These are phyloP conservation scores for Pelmatolapia mariae DNA, from an alignment of 2,113 vertebrate species.

Conservation along the genomic window DNA sequence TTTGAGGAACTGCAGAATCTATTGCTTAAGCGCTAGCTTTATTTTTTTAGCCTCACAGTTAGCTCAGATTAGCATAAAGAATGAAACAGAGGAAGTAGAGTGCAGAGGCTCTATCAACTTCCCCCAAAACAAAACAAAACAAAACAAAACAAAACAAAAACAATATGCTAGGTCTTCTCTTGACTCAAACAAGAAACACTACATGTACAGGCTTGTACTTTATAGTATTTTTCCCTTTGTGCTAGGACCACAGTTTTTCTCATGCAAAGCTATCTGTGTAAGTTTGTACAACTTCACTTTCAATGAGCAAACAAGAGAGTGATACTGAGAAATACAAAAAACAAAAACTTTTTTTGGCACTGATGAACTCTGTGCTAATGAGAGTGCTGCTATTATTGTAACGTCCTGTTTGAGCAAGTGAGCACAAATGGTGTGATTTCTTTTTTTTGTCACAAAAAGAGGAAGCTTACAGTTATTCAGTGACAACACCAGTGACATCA, in stretches of 20 bases:
- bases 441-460: conserved; percentile 8
- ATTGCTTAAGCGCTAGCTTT: background rate
- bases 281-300: background rate
- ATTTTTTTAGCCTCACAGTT: background rate
- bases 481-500: conserved; percentile 61
- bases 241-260: background rate
- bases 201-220: background rate
- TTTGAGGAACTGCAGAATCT: background rate
- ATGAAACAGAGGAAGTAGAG: background rate
- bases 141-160: background rate
- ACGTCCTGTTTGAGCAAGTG: conserved; percentile 7
- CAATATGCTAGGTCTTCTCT: background rate
- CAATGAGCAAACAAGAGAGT: background rate
- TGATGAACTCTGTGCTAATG: background rate
- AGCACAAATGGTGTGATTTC: conserved; percentile 9
- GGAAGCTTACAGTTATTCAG: conserved; percentile 32
- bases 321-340: background rate
- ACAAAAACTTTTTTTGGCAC: background rate
- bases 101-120: background rate
- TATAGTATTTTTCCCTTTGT: background rate
- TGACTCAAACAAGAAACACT: background rate
- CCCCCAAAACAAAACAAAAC: background rate
- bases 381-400: background rate
- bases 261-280: background rate
- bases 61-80: background rate